Evolutionary conservation across 2,888 invertebrate genomes (phyloP).

Genomic region (Cheilosia vernalis): DNA sequence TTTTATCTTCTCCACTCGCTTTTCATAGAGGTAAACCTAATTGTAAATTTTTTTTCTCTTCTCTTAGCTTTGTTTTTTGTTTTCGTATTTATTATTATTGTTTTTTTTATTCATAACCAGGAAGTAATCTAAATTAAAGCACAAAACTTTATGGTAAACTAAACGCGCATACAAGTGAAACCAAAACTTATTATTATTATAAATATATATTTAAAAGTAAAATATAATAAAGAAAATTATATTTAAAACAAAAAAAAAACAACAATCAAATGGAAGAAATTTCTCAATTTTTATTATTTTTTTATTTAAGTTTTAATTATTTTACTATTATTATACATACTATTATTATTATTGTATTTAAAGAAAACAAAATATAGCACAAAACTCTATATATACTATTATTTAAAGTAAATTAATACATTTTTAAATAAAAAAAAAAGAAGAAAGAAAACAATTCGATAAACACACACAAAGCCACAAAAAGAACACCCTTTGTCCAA

Average conservation of each 20-base stretch:
- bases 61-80: constrained; percentile 17
- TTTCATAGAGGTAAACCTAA: constrained; percentile 9
- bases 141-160: constrained; percentile 73
- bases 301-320: constrained; percentile 72
- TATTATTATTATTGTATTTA: constrained; percentile 73
- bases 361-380: constrained; percentile 63
- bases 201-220: constrained; percentile 67
- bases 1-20: constrained; percentile 2
- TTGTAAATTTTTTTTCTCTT: constrained; percentile 36
- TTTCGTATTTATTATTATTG: constrained; percentile 31
- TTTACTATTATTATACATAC: constrained; percentile 63
- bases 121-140: constrained; percentile 61
- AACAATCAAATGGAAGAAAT: constrained; percentile 70
- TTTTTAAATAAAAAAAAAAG: constrained; percentile 53
- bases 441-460: constrained; percentile 56
- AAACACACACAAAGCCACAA: constrained; percentile 65
- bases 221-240: constrained; percentile 50
- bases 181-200: constrained; percentile 72
- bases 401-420: constrained; percentile 71
- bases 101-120: constrained; percentile 22
- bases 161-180: constrained; percentile 73
- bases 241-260: constrained; percentile 48
- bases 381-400: constrained; percentile 73
- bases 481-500: constrained; percentile 49
- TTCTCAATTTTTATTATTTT: constrained; percentile 72